These are phyloP conservation scores for Abrostola triplasia DNA, from an alignment of 2,888 invertebrate species.

Conservation along the genomic window DNA sequence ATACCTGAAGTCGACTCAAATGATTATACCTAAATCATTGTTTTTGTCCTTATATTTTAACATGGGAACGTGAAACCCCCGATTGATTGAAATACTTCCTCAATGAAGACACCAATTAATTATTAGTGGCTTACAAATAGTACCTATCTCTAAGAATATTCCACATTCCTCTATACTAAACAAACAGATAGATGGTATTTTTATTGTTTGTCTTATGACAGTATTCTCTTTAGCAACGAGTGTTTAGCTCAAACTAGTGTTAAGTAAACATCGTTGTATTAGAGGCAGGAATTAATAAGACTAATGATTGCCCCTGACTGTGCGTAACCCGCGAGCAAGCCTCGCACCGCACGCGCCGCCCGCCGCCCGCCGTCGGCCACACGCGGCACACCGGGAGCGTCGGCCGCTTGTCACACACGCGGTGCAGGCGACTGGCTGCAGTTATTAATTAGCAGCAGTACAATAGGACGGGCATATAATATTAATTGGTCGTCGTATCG, in stretches of 20 bases:
- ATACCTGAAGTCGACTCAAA: no score
- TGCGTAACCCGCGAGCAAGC: slow-evolving; percentile 4
- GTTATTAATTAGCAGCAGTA: slow-evolving; percentile 32
- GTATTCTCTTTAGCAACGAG: not conserved
- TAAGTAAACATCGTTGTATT: not conserved
- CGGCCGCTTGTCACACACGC: slow-evolving; percentile 3
- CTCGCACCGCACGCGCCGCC: not conserved
- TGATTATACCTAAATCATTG: no score
- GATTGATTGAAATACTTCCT: no score
- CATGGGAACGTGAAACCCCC: no score
- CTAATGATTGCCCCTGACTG: slow-evolving; percentile 1
- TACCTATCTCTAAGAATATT: no score
- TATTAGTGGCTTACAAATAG: no score
- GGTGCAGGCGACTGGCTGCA: slow-evolving; percentile 15
- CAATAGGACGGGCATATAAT: slow-evolving; percentile 41
- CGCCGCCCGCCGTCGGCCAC: not conserved
- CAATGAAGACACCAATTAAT: no score
- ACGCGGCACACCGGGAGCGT: not conserved
- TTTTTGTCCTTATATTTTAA: no score
- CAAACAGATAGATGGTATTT: no score
- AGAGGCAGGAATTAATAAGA: slow-evolving; percentile 1
- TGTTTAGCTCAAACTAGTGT: not conserved
- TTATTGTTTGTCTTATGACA: not conserved
- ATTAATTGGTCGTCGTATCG: slow-evolving; percentile 42
- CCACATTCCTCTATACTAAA: no score